Conservation (phyloP, 37 sponge, comb jelly and placozoan species). For the Hormiphora californensis region DNA sequence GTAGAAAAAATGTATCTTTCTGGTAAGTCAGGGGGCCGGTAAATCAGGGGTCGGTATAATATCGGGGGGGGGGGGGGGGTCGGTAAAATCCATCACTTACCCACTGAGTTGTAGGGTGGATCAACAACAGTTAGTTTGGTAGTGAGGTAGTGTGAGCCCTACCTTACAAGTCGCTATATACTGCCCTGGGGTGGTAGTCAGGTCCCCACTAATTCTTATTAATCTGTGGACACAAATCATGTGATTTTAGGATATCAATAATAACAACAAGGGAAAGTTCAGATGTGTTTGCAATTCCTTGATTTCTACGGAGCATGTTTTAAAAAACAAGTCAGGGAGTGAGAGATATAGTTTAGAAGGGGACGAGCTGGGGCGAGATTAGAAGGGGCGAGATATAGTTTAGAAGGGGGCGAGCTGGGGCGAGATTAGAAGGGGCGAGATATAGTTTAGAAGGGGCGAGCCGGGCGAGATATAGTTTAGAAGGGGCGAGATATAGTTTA, state of each 20-base stretch:
- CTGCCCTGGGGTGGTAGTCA: background rate
- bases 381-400: background rate
- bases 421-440: background rate
- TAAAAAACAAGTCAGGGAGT: background rate
- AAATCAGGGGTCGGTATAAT: no score
- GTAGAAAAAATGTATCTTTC: background rate
- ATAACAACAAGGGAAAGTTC: no score
- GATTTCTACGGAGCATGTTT: background rate
- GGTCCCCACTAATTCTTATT: background rate
- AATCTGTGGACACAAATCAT: conserved; percentile 25
- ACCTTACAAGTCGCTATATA: conserved; percentile 18
- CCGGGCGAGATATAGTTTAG: background rate
- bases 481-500: background rate
- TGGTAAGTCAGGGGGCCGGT: no score
- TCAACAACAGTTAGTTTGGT: conserved; percentile 8
- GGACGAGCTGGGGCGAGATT: background rate
- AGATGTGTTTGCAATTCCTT: no score
- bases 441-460: background rate
- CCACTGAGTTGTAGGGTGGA: background rate
- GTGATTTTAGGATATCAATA: no score
- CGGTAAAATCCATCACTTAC: no score
- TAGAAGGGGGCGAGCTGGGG: background rate
- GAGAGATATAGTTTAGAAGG: background rate
- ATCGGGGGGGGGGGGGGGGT: no score
- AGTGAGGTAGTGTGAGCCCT: conserved; percentile 35